Conservation (phyloP, 2,797 vertebrate species). For the Arctocebus calabarensis region DNA sequence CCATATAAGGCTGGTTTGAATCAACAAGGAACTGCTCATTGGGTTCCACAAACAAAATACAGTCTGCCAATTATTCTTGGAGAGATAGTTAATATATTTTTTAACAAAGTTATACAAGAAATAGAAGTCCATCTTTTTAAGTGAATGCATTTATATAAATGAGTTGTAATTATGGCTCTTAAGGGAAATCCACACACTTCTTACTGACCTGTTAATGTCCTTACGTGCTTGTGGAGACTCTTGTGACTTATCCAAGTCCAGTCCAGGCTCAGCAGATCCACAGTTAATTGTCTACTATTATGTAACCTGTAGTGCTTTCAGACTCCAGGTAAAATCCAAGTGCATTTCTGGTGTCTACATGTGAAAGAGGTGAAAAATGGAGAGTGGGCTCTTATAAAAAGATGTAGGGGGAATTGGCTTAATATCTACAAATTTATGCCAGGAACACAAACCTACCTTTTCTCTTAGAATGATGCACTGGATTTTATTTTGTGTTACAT, state of each 20-base stretch:
- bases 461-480: neutral
- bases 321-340: neutral
- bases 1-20: neutral
- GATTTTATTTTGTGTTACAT: slow-evolving; percentile 27
- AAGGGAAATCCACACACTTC: neutral
- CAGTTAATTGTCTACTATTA: neutral
- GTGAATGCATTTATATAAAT: neutral
- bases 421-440: neutral
- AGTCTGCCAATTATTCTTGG: neutral
- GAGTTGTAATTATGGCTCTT: neutral
- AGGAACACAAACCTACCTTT: neutral
- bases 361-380: neutral
- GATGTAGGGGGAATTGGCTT: neutral
- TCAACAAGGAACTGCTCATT: neutral
- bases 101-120: neutral
- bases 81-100: neutral
- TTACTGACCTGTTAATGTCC: neutral
- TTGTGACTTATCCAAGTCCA: neutral
- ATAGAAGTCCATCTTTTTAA: neutral
- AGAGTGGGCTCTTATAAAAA: neutral
- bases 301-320: neutral
- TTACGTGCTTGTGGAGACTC: neutral
- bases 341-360: neutral
- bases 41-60: neutral
- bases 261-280: neutral